phyloP scores from a whole-genome alignment of 2,888 invertebrate genomes.

The Carabus problematicus region DNA sequence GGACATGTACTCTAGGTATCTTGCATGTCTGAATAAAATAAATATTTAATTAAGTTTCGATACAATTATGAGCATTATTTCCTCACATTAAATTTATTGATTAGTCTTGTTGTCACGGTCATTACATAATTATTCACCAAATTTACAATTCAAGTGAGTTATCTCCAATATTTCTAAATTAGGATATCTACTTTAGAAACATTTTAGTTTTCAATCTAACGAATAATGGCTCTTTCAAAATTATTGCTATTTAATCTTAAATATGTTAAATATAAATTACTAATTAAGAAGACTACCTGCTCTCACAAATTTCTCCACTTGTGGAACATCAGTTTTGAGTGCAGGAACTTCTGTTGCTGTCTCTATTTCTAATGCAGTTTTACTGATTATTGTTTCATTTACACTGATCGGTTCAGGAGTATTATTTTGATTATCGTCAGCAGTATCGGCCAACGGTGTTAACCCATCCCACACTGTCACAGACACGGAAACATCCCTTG shows the following conservation, averaged over 20 bases:
- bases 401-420: conserved; percentile 40
- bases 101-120: too few species aligned
- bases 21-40: too few species aligned
- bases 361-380: conserved; percentile 29
- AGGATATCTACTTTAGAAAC: too few species aligned
- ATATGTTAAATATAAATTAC: background rate
- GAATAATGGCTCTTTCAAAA: too few species aligned
- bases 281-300: conserved; percentile 58
- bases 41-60: too few species aligned
- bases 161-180: too few species aligned
- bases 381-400: conserved; percentile 42
- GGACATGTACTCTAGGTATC: too few species aligned
- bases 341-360: conserved; percentile 44
- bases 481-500: conserved; percentile 47
- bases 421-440: conserved; percentile 31
- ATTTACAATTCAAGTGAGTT: too few species aligned
- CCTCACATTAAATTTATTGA: too few species aligned
- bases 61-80: too few species aligned
- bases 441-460: conserved; percentile 47
- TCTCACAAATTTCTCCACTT: conserved; percentile 67
- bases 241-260: background rate
- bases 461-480: conserved; percentile 54
- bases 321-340: conserved; percentile 60
- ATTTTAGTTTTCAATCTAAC: conserved; percentile 11
- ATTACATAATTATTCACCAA: too few species aligned